phyloP scores from a whole-genome alignment of 1,140 invertebrate genomes.

The Sitodiplosis mosellana region DNA sequence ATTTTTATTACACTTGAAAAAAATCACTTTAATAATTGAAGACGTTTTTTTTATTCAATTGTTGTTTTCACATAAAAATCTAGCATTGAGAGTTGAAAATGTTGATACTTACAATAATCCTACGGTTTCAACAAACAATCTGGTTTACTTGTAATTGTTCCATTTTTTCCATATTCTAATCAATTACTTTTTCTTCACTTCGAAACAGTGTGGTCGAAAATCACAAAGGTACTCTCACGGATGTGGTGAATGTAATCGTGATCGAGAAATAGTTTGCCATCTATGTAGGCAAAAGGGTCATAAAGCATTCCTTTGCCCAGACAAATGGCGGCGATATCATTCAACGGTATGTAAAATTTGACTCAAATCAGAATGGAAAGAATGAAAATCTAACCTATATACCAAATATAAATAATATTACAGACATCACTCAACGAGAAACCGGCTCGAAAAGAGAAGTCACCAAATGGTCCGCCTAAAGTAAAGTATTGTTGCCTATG shows the following conservation, averaged over 20 bases:
- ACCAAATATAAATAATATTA: too few species aligned
- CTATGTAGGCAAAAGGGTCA: constrained; percentile 40
- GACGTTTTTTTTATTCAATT: too few species aligned
- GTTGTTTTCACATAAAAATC: too few species aligned
- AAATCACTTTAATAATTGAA: too few species aligned
- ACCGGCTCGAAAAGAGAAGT: constrained; percentile 20
- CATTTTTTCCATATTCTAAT: not conserved
- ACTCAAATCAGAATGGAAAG: not conserved
- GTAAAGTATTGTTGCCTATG: constrained; percentile 41
- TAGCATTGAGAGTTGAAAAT: too few species aligned
- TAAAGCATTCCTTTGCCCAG: constrained; percentile 35
- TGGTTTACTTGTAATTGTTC: constrained; percentile 1
- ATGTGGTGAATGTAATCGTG: constrained; percentile 36
- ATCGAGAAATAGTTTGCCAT: constrained; percentile 29
- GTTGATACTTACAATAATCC: too few species aligned
- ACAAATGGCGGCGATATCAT: constrained; percentile 48
- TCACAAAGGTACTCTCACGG: constrained; percentile 32
- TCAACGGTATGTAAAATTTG: constrained; percentile 33
- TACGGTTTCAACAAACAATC: too few species aligned
- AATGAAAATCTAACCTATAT: too few species aligned
- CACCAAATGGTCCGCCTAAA: constrained; percentile 21
- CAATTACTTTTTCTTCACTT: constrained; percentile 13
- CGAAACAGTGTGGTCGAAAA: constrained; percentile 36
- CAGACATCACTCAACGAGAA: constrained; percentile 19
- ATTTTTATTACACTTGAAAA: too few species aligned